phyloP scores from a whole-genome alignment of 1,140 invertebrate genomes.

The Ceratina calcarata region DNA sequence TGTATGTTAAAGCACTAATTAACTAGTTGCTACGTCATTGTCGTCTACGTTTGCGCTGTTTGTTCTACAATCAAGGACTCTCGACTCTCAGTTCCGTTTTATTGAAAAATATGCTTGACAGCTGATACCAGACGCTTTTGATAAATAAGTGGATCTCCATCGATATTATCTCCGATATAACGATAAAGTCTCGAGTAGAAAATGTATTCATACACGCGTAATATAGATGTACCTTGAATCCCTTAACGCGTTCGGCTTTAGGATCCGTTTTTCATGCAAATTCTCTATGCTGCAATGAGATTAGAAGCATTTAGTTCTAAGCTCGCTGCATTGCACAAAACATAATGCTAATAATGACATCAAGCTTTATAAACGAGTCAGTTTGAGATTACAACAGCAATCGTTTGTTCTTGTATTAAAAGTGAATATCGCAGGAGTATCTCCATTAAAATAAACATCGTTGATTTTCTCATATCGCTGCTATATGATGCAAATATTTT shows the following conservation, averaged over 20 bases:
- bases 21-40: constrained; percentile 10
- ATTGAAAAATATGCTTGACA: not conserved
- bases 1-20: constrained; percentile 7
- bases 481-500: not conserved
- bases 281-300: not conserved
- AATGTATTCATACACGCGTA: not conserved
- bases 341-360: no score
- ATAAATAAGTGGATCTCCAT: not conserved
- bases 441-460: no score
- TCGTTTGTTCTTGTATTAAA: no score
- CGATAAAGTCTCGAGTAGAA: no score
- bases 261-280: not conserved
- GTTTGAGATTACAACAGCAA: no score
- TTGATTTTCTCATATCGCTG: no score
- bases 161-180: not conserved
- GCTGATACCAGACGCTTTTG: not conserved
- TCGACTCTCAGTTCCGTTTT: constrained; percentile 4
- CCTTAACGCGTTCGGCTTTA: not conserved
- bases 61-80: constrained; percentile 17
- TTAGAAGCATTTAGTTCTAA: no score
- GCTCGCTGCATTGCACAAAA: no score
- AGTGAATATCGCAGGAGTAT: no score
- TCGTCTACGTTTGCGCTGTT: constrained; percentile 32
- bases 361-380: no score
- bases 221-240: not conserved